Conservation (phyloP, 1,140 invertebrate genomes). For the Hirudo medicinalis region DNA sequence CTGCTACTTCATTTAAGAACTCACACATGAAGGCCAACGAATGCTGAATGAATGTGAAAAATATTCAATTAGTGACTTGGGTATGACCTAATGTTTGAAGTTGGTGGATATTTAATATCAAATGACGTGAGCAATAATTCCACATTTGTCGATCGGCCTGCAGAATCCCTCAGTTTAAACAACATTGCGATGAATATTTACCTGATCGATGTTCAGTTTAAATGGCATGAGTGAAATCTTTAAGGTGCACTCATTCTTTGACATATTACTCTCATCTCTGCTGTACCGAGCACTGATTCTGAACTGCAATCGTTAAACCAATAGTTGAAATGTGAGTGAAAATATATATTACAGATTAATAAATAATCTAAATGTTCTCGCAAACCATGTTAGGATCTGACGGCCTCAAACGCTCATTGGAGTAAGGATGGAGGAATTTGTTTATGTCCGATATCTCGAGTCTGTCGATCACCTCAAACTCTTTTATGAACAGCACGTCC, state of each 20-base stretch:
- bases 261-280: conserved; percentile 47
- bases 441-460: conserved; percentile 76
- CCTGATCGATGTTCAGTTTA: conserved; percentile 81
- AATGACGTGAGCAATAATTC: too few species aligned
- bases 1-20: too few species aligned
- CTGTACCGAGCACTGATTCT: too few species aligned
- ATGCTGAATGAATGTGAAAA: too few species aligned
- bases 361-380: background rate
- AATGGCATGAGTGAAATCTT: conserved; percentile 74
- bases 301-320: too few species aligned
- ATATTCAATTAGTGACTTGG: too few species aligned
- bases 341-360: too few species aligned
- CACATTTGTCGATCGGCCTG: too few species aligned
- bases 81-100: too few species aligned
- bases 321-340: too few species aligned
- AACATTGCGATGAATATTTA: conserved; percentile 17
- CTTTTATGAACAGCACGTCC: conserved; percentile 70
- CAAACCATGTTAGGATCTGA: conserved; percentile 73
- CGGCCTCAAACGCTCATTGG: conserved; percentile 60
- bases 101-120: too few species aligned
- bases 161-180: background rate
- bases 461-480: conserved; percentile 76
- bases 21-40: too few species aligned
- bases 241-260: conserved; percentile 61
- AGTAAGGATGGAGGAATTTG: conserved; percentile 83